Conservation (phyloP, 2,888 invertebrate genomes). For the Pemphredon lugubris region DNA sequence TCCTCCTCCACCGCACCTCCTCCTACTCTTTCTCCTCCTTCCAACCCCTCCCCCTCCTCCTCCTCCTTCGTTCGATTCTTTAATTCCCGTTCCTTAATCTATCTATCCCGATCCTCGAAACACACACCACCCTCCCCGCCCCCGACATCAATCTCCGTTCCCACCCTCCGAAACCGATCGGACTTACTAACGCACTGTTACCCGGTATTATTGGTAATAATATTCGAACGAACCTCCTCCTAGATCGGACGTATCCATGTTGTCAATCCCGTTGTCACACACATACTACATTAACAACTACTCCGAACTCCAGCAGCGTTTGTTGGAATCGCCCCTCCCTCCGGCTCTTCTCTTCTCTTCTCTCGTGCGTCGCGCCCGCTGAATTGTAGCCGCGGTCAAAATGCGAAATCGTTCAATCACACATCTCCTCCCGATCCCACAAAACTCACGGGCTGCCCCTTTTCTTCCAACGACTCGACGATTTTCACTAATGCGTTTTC, state of each 20-base stretch:
- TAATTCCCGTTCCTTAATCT: conserved; percentile 1
- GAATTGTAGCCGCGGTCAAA: conserved; percentile 4
- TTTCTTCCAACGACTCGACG: too few species aligned
- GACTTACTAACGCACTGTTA: conserved; percentile 13
- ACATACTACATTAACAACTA: conserved; percentile 81
- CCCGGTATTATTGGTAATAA: conserved; percentile 43
- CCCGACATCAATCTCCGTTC: background rate
- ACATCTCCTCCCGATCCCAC: background rate
- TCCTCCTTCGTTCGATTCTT: conserved; percentile 39
- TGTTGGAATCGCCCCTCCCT: conserved; percentile 80
- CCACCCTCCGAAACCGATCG: background rate
- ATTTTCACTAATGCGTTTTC: too few species aligned
- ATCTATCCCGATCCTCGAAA: conserved; percentile 11
- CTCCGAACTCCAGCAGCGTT: conserved; percentile 80
- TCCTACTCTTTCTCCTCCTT: conserved; percentile 22
- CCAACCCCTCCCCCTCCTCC: background rate
- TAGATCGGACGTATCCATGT: conserved; percentile 80
- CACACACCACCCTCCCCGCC: conserved; percentile 5
- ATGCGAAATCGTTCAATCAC: conserved; percentile 22
- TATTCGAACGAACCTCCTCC: conserved; percentile 79
- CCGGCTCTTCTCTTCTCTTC: conserved; percentile 60
- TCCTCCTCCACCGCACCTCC: conserved; percentile 24
- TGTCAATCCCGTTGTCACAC: conserved; percentile 81
- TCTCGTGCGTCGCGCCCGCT: conserved; percentile 45
- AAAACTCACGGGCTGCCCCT: background rate